Percentiles rank a stretch among this genome's conserved stretches.
Conservation (phyloP, 1,140 invertebrate genomes). For the Formica selysi region DNA sequence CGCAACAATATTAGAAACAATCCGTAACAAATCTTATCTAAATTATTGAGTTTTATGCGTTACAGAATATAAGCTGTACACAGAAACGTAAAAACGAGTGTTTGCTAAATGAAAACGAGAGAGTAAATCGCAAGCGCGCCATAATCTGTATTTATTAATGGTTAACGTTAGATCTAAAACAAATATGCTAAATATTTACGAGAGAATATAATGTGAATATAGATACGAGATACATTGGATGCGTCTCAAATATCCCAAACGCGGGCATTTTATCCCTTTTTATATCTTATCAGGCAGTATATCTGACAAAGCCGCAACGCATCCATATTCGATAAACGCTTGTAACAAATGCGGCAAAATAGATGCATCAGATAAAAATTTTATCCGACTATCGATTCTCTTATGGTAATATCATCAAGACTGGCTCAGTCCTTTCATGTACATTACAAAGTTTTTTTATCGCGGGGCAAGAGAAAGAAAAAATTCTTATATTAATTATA, state of each 20-base stretch:
- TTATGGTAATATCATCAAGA: background rate
- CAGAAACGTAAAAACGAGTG: background rate
- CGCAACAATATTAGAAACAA: background rate
- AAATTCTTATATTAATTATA: too few relatives aligned
- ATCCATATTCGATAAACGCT: slow-evolving; percentile 60
- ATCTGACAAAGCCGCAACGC: slow-evolving; percentile 42
- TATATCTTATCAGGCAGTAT: background rate
- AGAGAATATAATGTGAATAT: slow-evolving; percentile 49
- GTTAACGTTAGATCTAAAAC: slow-evolving; percentile 54
- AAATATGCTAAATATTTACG: slow-evolving; percentile 47
- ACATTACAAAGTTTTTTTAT: background rate
- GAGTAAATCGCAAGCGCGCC: slow-evolving; percentile 8
- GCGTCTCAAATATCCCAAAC: slow-evolving; percentile 13
- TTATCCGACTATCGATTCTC: slow-evolving; percentile 15
- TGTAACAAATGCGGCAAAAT: slow-evolving; percentile 49
- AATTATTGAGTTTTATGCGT: slow-evolving; percentile 33
- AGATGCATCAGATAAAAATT: slow-evolving; percentile 41
- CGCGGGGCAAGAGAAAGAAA: too few relatives aligned
- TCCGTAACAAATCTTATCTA: background rate
- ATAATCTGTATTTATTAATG: slow-evolving; percentile 63
- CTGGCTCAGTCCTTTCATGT: background rate
- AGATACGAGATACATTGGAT: slow-evolving; percentile 41
- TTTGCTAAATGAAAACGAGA: background rate
- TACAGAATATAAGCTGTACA: background rate
- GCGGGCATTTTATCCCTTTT: background rate